Percentiles rank a stretch among this genome's conserved stretches.
These are phyloP conservation scores for Gymnobelideus leadbeateri DNA, from an alignment of 2,113 vertebrate genomes.

Conservation along the genomic window DNA sequence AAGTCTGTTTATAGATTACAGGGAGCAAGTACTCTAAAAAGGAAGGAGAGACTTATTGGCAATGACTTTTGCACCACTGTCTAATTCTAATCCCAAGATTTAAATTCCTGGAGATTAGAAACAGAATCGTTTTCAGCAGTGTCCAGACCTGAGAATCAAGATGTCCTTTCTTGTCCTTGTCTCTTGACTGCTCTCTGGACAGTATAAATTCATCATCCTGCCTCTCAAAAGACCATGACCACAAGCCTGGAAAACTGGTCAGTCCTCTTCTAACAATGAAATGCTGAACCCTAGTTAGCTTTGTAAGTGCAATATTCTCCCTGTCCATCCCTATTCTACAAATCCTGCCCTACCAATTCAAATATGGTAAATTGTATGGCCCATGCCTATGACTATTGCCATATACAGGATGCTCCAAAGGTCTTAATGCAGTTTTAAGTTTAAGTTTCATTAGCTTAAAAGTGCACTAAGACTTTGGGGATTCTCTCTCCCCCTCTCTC, in stretches of 20 bases:
- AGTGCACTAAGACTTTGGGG: background rate
- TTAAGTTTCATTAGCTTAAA: background rate
- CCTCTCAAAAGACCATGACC: slow-evolving; percentile 31
- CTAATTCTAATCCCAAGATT: slow-evolving; percentile 39
- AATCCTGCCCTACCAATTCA: background rate
- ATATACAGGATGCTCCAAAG: background rate
- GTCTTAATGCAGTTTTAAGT: background rate
- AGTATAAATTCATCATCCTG: slow-evolving; percentile 28
- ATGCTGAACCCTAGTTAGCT: background rate
- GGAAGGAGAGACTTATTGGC: slow-evolving; percentile 24
- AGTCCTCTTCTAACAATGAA: background rate
- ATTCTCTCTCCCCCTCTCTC: background rate
- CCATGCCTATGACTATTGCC: background rate
- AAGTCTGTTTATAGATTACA: slow-evolving; percentile 38
- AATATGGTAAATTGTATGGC: background rate
- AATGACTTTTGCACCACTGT: slow-evolving; percentile 5
- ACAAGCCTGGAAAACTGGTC: background rate
- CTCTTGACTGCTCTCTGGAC: slow-evolving; percentile 37
- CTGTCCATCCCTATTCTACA: background rate
- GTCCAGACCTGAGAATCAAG: background rate
- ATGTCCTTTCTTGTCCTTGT: background rate
- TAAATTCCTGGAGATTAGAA: slow-evolving; percentile 49
- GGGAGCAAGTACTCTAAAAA: slow-evolving; percentile 3
- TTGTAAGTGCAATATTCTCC: background rate
- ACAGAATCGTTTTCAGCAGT: slow-evolving; percentile 31